phyloP scores from a whole-genome alignment of 1,140 invertebrate genomes.

The Euura lappo region DNA sequence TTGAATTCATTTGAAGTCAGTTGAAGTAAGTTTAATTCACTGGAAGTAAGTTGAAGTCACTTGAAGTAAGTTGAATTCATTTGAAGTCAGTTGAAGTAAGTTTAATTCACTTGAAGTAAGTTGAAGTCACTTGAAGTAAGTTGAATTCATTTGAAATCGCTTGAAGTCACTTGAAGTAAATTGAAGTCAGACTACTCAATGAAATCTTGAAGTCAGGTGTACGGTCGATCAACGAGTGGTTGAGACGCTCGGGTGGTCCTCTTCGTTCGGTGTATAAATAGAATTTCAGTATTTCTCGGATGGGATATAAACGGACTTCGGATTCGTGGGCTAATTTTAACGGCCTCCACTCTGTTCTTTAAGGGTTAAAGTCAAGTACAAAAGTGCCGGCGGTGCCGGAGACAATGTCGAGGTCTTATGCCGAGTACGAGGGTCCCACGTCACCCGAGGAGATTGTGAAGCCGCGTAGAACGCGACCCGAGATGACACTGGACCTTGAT shows the following conservation, averaged over 20 bases:
- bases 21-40: too few relatives aligned
- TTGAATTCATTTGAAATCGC: neutral
- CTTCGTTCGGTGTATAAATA: neutral
- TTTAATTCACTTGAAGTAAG: neutral
- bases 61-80: too few relatives aligned
- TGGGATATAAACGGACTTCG: too few relatives aligned
- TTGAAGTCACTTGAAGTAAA: neutral
- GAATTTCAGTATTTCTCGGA: neutral
- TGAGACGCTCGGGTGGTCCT: too few relatives aligned
- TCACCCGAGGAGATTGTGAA: neutral
- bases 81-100: too few relatives aligned
- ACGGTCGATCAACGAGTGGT: too few relatives aligned
- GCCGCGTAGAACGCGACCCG: constrained; percentile 23
- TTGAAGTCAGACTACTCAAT: too few relatives aligned
- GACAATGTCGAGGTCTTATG: constrained; percentile 26
- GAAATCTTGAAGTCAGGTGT: too few relatives aligned
- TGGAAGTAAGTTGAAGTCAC: too few relatives aligned
- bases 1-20: too few relatives aligned
- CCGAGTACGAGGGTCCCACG: constrained; percentile 11
- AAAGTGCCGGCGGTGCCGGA: constrained; percentile 24
- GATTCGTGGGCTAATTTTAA: too few relatives aligned
- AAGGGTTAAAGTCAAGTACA: constrained; percentile 27
- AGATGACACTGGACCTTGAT: constrained; percentile 35
- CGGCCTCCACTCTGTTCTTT: neutral
- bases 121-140: constrained; percentile 1